These are phyloP conservation scores for Myanophis thanlyinensis DNA, from an alignment of 2,113 vertebrate genomes.

Conservation along the genomic window DNA sequence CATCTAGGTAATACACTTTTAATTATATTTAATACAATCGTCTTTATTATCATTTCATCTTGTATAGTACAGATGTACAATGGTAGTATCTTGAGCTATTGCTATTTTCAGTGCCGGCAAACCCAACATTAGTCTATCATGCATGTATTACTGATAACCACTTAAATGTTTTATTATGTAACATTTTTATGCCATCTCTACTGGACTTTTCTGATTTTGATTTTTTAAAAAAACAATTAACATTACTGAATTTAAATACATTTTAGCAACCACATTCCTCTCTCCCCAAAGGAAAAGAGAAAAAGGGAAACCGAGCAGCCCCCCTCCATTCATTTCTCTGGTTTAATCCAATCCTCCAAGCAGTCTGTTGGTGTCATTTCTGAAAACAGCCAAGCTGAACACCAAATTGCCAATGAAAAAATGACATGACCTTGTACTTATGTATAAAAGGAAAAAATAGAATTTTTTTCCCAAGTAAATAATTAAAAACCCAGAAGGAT, in stretches of 20 bases:
- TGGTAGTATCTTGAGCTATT: not conserved
- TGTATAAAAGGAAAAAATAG: not conserved
- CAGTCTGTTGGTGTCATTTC: not conserved
- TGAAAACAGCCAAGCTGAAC: not conserved
- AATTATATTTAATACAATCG: not conserved
- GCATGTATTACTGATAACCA: not conserved
- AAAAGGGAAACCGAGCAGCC: not conserved
- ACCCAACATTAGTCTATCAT: not conserved
- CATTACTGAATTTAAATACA: not conserved
- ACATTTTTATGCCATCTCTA: not conserved
- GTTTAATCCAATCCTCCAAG: not conserved
- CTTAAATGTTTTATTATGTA: not conserved
- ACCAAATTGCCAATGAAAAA: not conserved
- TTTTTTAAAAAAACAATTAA: not conserved
- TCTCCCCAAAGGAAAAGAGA: not conserved
- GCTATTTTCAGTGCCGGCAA: not conserved
- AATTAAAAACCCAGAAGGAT: conserved; percentile 2
- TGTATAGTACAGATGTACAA: not conserved
- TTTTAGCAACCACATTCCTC: not conserved
- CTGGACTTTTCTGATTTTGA: not conserved
- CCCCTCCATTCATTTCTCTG: not conserved
- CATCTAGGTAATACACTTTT: not conserved
- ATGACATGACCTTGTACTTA: not conserved
- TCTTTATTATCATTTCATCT: not conserved
- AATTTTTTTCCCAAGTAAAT: not conserved